A percentile compares a stretch with the other conserved stretches of the same genome.
Evolutionary conservation across 2,797 vertebrate species (phyloP).

Genomic region (Valencia hispanica): DNA sequence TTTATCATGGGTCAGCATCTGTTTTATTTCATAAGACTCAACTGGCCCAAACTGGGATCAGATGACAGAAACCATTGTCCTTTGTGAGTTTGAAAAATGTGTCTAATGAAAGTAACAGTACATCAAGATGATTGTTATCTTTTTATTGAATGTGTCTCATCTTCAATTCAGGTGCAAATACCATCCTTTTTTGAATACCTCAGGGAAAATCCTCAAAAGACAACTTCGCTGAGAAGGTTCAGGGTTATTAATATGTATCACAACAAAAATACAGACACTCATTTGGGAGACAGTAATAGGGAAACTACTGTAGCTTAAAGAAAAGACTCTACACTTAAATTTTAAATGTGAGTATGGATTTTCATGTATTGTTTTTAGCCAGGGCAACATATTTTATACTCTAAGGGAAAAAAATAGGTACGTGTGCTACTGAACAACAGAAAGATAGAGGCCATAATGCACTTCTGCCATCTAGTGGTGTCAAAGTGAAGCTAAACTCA

Average conservation of each 20-base stretch:
- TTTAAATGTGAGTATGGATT: neutral
- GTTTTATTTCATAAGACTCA: neutral
- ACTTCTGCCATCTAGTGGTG: conserved; percentile 70
- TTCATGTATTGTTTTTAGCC: neutral
- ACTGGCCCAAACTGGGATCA: neutral
- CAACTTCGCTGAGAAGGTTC: neutral
- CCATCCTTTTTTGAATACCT: neutral
- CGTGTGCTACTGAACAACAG: neutral
- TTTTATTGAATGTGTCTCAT: neutral
- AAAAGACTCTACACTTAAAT: neutral
- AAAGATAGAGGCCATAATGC: conserved; percentile 14
- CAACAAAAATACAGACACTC: neutral
- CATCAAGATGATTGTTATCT: neutral
- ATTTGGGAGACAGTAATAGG: neutral
- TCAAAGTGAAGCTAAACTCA: neutral
- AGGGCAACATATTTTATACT: neutral
- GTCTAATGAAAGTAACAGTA: neutral
- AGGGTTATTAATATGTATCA: neutral
- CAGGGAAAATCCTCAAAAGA: neutral
- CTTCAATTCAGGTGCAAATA: neutral
- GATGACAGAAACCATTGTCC: neutral
- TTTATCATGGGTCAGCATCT: neutral
- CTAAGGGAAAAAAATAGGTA: neutral
- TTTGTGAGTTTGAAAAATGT: neutral
- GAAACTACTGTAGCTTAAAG: neutral